phyloP scores from a whole-genome alignment of 2,797 vertebrate genomes.

The Phalanger gymnotis region DNA sequence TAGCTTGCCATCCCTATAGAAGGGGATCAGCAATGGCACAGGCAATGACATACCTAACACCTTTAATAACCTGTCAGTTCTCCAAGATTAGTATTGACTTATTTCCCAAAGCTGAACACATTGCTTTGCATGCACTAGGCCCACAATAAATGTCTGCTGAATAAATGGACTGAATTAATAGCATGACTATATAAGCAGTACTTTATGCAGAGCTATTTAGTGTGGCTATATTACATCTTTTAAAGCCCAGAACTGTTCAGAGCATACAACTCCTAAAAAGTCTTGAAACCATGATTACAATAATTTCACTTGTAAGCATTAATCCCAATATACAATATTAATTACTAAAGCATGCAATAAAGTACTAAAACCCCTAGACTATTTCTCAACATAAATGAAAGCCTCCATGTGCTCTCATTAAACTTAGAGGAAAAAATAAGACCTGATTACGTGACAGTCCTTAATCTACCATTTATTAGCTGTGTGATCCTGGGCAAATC shows the following conservation, averaged over 20 bases:
- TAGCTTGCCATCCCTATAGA: background rate
- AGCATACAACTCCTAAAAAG: background rate
- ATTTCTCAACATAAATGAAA: background rate
- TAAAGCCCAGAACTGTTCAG: background rate
- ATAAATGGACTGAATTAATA: background rate
- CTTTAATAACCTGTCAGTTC: background rate
- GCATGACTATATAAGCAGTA: background rate
- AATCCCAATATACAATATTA: background rate
- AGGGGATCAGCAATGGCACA: background rate
- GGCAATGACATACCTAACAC: background rate
- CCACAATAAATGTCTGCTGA: background rate
- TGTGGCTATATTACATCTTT: background rate
- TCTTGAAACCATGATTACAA: background rate
- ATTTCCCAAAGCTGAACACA: background rate
- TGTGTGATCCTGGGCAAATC: background rate
- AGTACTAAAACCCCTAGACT: background rate
- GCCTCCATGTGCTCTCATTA: background rate
- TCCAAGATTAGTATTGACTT: background rate
- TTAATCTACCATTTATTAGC: background rate
- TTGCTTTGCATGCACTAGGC: background rate
- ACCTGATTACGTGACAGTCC: background rate
- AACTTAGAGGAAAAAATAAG: background rate
- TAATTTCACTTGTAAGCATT: background rate
- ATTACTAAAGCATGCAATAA: background rate
- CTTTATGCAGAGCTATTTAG: background rate